phyloP scores from a whole-genome alignment of 1,140 invertebrate species.

The Antheraea pernyi region DNA sequence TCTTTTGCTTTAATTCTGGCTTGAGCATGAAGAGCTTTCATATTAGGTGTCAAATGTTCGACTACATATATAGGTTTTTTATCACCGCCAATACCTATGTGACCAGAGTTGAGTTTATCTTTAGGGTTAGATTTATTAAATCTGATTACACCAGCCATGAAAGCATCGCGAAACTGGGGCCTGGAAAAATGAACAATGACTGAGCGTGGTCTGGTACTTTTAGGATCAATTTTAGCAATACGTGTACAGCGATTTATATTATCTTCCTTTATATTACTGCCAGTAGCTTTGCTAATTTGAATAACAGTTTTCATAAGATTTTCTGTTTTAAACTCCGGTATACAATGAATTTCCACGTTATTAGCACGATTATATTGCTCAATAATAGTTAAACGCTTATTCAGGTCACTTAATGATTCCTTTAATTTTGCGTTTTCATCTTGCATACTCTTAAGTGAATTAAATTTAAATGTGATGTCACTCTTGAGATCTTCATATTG shows the following conservation, averaged over 20 bases:
- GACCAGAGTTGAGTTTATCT: not conserved
- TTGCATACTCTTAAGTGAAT: not conserved
- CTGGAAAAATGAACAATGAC: not conserved
- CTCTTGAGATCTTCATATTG: not conserved
- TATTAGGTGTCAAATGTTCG: slow-evolving; percentile 1
- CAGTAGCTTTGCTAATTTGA: not conserved
- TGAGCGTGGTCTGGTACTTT: not conserved
- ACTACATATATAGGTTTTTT: slow-evolving; percentile 7
- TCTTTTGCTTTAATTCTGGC: not conserved
- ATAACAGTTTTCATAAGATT: not conserved
- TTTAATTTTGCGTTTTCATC: not conserved
- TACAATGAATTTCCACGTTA: not conserved
- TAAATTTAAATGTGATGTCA: not conserved
- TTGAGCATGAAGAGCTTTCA: not conserved
- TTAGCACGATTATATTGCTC: not conserved
- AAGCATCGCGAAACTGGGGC: not conserved
- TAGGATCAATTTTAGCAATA: not conserved
- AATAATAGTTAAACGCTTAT: not conserved
- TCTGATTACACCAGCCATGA: not conserved
- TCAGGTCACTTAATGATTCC: not conserved
- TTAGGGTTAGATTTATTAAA: not conserved
- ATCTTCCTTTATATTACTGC: not conserved
- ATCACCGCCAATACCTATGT: not conserved
- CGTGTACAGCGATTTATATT: not conserved
- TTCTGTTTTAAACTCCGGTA: not conserved